Evolutionary conservation across 1,140 invertebrate species (phyloP).

Genomic region (Prorops nasuta): DNA sequence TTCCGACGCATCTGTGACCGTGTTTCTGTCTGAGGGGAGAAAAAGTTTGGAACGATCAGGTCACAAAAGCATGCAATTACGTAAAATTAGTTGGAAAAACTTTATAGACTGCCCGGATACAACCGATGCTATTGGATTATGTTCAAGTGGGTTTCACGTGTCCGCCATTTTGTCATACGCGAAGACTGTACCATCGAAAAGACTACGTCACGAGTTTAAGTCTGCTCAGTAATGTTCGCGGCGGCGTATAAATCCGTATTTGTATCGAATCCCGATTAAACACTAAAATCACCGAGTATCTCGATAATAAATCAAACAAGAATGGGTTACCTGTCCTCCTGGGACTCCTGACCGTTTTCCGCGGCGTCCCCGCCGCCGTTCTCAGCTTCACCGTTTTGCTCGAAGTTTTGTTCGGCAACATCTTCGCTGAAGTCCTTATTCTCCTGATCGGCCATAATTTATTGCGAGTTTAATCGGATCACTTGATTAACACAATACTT

Average conservation of each 20-base stretch:
- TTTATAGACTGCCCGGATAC: too few species aligned
- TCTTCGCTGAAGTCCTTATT: constrained; percentile 56
- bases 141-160: constrained; percentile 10
- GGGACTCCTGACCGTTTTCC: constrained; percentile 50
- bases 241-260: too few species aligned
- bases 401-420: constrained; percentile 50
- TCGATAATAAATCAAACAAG: constrained; percentile 5
- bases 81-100: too few species aligned
- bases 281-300: too few species aligned
- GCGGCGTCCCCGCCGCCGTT: constrained; percentile 46
- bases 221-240: background rate
- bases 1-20: constrained; percentile 5
- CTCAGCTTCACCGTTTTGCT: constrained; percentile 53
- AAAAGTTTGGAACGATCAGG: too few species aligned
- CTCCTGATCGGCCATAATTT: constrained; percentile 51
- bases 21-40: too few species aligned
- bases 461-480: background rate
- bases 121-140: constrained; percentile 34
- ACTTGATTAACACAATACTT: background rate
- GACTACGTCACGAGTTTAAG: constrained; percentile 12
- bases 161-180: constrained; percentile 37
- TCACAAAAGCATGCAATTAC: too few species aligned
- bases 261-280: too few species aligned
- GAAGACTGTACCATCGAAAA: constrained; percentile 6
- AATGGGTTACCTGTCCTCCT: constrained; percentile 52